Evolutionary conservation across 1,140 invertebrate species (phyloP), one percentile per base, ranked within the genome.

Genomic region (Oncopodura yosiiana): DNA sequence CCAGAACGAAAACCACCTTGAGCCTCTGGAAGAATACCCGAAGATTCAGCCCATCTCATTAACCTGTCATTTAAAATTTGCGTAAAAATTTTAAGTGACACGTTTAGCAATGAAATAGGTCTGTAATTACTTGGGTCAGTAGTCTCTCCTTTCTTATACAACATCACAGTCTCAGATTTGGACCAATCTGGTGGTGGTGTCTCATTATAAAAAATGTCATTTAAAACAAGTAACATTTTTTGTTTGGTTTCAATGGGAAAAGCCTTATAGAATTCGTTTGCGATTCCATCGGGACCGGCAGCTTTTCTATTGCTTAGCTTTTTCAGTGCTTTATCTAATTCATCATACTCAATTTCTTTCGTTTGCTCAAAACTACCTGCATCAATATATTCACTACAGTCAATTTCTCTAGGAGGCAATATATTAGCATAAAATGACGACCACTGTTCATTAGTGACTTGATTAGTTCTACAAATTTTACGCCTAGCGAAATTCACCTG

Each of bases 81-180:
- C 1, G 60, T 60, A 29, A 66, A 66, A 1, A 67, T 36, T 61
- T 68, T 66, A 12, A 53, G 37, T 19, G 52, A 26, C 18, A 27
- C 23, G 36, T 65, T 61, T 0, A 65, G 26, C 5, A 66, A 56
- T 9, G 61, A 58, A 16, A 67, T 65, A n/a, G 60, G 60, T 38
- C 63, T 34, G 39, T 63, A 66, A 43, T 68, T 67, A 11, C 24
- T 27, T 6, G 62, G 63, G 23, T 62, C 53, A 11, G 14, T 19
- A 6, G 1, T 8, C 9, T 65, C 60, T 16, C 64, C 59, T 49
- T 65, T 65, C 48, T 66, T 66, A 45, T 59, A 51, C 12, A 60
- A 8, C 43, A 52, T 55, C 11, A 44, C 27, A 1, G 48, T 55
- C 1, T 16, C 32, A 5, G 45, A 49, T 18, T 46, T 27, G 2